Percentiles rank a stretch among this genome's conserved stretches.
Evolutionary conservation across 2,888 invertebrate genomes (phyloP).

Genomic region (Fragum fragum): DNA sequence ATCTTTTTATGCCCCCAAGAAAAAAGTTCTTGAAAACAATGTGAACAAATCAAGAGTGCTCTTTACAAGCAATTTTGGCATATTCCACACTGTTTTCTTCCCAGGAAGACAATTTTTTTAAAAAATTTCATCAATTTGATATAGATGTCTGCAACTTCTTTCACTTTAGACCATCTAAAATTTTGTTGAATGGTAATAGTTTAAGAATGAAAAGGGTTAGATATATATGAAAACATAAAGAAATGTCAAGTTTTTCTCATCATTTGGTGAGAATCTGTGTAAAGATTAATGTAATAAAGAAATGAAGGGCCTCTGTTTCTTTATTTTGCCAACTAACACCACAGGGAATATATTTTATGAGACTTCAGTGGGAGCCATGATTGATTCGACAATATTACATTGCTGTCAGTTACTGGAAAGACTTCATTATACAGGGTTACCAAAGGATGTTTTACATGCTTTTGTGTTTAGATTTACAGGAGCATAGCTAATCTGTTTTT

Average conservation of each 20-base stretch:
- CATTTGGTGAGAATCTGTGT: slow-evolving; percentile 6
- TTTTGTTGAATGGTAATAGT: too few species aligned
- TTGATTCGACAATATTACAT: slow-evolving; percentile 31
- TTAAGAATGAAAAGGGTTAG: background rate
- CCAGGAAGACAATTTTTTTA: too few species aligned
- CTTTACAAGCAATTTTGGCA: too few species aligned
- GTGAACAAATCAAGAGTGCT: too few species aligned
- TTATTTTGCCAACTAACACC: slow-evolving; percentile 19
- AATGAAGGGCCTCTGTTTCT: slow-evolving; percentile 24
- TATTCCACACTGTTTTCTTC: too few species aligned
- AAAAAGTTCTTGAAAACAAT: too few species aligned
- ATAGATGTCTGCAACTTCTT: too few species aligned
- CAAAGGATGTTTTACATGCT: background rate
- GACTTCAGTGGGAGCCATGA: slow-evolving; percentile 13
- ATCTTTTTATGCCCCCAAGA: too few species aligned
- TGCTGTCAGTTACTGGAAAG: slow-evolving; percentile 23
- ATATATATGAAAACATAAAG: background rate
- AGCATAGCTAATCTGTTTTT: too few species aligned
- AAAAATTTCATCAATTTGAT: too few species aligned
- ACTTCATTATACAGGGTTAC: slow-evolving; percentile 1
- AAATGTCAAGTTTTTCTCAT: slow-evolving; percentile 6
- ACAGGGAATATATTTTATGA: slow-evolving; percentile 23
- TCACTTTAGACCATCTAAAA: too few species aligned
- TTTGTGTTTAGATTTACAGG: too few species aligned
- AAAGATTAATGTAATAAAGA: background rate